Base-by-base conservation (phyloP, 1,140 invertebrate species). In the Meloidogyne hapla region DNA sequence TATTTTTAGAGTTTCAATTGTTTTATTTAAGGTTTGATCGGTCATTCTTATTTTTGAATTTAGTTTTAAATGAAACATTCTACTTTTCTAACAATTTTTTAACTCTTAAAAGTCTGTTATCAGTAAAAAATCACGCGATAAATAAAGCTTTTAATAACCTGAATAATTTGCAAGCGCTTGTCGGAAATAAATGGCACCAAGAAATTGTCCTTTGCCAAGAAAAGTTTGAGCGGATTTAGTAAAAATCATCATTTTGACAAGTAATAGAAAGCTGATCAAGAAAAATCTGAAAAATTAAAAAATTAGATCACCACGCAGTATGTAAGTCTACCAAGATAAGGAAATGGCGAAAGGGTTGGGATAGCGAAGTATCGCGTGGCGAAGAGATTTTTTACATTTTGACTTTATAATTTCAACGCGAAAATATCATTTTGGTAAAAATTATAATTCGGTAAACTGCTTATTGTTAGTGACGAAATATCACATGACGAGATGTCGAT, bases 81-180 rank as follows among this genome's bases (percentile, higher is more conserved):
- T 8, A 4, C 4, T 33, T 33, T 1, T 33, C 33, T 33, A 33
- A 6, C 9, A 33, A 0, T 33, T 56, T 56, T 56, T 56, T 8
- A n/a, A 48, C 18, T 18, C 15, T 18, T 3, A 48, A n/a, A 56
- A 56, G 48, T 56, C 48, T 56, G 48, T 56, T 56, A 56, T 56
- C 48, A 56, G 48, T 56, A 56, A 56, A 56, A 56, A 56, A 56
- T 56, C 48, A 56, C 48, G 48, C 48, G 48, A 56, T 56, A 56
- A 48, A 42, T 10, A 42, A 42, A 45, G 18, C 18, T 5, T 56
- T n/a, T 56, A 56, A 56, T 4, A 33, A 56, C 48, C 48, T 56
- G 48, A 56, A 56, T 56, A 56, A 56, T 56, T 56, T n/a, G 48
- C 48, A 21, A 56, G n/a, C 6, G 48, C 18, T 56, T 56, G 48